phyloP scores from a whole-genome alignment of 2,888 invertebrate species.

The Phaonia tiefii region DNA sequence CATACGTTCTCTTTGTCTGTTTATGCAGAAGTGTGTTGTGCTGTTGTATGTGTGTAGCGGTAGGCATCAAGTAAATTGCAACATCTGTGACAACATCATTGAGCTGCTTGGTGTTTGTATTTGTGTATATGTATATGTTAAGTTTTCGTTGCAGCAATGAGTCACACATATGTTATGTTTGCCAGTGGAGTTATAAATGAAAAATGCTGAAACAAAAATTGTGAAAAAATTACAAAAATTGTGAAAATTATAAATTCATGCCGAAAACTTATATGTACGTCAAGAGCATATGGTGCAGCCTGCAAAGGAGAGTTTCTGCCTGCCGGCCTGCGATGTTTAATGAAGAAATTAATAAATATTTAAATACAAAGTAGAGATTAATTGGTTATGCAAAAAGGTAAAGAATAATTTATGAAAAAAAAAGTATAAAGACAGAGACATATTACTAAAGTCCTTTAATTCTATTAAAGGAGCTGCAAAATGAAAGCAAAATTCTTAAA shows the following conservation, averaged over 20 bases:
- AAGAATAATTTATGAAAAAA: too few species aligned
- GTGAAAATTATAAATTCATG: constrained; percentile 57
- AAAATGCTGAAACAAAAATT: constrained; percentile 4
- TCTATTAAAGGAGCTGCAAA: too few species aligned
- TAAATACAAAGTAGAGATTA: too few species aligned
- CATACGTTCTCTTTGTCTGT: too few species aligned
- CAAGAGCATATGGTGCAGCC: constrained; percentile 49
- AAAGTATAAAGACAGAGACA: too few species aligned
- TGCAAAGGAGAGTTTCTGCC: constrained; percentile 20
- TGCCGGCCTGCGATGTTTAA: neutral
- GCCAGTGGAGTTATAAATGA: constrained; percentile 4
- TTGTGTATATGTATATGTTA: constrained; percentile 10
- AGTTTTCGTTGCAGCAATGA: neutral
- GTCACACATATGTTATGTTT: too few species aligned
- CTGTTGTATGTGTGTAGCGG: too few species aligned
- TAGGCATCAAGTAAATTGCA: constrained; percentile 20
- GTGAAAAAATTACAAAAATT: neutral
- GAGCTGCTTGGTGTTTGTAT: constrained; percentile 7
- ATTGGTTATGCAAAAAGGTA: too few species aligned
- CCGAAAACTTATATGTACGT: constrained; percentile 61
- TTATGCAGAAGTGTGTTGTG: too few species aligned
- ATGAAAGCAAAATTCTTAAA: too few species aligned
- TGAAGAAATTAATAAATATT: constrained; percentile 4
- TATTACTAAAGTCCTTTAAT: too few species aligned
- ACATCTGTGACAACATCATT: constrained; percentile 49